A percentile compares a stretch with the other conserved stretches of the same genome.
phyloP scores from a whole-genome alignment of 2,797 vertebrate species.

The Alectoris magna region DNA sequence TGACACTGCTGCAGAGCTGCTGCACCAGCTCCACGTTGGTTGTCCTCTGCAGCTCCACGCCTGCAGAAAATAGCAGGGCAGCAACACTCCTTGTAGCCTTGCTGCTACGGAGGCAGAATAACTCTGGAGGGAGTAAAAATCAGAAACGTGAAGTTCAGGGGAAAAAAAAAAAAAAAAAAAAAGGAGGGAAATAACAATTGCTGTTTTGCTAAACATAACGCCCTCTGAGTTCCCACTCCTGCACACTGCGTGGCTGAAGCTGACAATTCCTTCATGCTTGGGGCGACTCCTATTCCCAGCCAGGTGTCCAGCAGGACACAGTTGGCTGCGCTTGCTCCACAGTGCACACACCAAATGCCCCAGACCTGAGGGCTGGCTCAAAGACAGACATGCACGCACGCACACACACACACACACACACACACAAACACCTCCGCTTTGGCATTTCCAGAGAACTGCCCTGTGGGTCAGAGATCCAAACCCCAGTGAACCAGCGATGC shows the following conservation, averaged over 20 bases:
- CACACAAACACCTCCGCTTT: not conserved
- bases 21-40: not conserved
- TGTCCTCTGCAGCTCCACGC: not conserved
- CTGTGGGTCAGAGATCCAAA: not conserved
- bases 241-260: not conserved
- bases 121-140: not conserved
- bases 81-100: not conserved
- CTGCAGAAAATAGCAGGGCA: not conserved
- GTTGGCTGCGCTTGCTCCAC: accelerated
- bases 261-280: not conserved
- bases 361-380: not conserved
- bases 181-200: not conserved
- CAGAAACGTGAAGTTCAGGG: not conserved
- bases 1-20: not conserved
- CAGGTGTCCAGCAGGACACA: constrained; percentile 14
- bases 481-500: not conserved
- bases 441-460: not conserved
- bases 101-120: not conserved
- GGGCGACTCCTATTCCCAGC: not conserved
- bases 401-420: not conserved
- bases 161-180: not conserved
- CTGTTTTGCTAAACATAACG: not conserved
- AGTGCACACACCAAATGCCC: not conserved
- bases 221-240: not conserved
- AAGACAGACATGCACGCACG: not conserved